Conservation (phyloP, 2,888 invertebrate genomes). For the Xanthorhoe designata region DNA sequence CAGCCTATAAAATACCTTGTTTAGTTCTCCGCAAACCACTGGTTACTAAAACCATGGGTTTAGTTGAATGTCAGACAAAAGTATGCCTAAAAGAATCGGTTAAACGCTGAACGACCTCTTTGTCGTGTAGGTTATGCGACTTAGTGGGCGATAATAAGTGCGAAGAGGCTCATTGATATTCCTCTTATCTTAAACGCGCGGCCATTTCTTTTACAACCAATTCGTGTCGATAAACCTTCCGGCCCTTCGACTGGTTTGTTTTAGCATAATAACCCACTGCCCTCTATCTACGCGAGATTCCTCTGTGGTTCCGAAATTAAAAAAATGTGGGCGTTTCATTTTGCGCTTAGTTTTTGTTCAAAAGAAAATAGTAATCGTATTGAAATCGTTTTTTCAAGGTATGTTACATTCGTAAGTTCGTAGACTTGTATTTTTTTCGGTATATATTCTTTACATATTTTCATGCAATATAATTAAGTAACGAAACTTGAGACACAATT, state of each 20-base stretch:
- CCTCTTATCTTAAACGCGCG: slow-evolving; percentile 48
- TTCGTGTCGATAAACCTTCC: slow-evolving; percentile 46
- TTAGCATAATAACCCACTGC: slow-evolving; percentile 45
- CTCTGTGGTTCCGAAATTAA: slow-evolving; percentile 52
- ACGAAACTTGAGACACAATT: too few species aligned
- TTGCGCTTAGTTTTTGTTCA: neutral
- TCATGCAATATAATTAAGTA: too few species aligned
- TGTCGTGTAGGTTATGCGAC: slow-evolving; percentile 19
- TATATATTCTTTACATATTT: too few species aligned
- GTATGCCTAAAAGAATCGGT: neutral
- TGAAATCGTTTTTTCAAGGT: too few species aligned
- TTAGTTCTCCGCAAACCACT: slow-evolving; percentile 14
- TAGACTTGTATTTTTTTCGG: too few species aligned
- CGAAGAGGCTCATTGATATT: slow-evolving; percentile 59
- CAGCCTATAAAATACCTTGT: slow-evolving; percentile 52
- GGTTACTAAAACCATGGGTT: neutral
- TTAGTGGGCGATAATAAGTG: slow-evolving; percentile 61
- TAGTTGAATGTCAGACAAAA: neutral
- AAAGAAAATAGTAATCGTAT: neutral
- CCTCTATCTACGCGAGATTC: slow-evolving; percentile 42
- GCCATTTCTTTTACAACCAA: slow-evolving; percentile 45
- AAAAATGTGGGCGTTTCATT: neutral
- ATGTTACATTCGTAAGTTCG: too few species aligned
- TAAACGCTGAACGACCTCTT: neutral
- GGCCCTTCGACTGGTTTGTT: slow-evolving; percentile 44